Percentiles rank a stretch among this genome's conserved stretches.
These are phyloP conservation scores for Eupleurogrammus muticus DNA, from an alignment of 2,797 vertebrate species.

Conservation along the genomic window DNA sequence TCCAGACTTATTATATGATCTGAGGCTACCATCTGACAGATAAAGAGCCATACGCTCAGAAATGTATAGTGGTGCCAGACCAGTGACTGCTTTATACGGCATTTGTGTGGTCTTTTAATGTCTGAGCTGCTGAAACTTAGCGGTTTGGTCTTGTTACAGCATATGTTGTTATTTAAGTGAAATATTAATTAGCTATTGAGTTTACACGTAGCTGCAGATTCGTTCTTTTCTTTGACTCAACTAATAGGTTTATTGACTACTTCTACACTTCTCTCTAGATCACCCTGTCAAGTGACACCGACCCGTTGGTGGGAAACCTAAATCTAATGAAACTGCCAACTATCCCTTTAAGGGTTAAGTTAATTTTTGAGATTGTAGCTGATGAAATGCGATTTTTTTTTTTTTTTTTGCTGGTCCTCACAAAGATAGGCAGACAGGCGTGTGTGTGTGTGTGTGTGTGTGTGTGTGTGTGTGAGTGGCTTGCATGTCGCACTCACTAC, in stretches of 20 bases:
- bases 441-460: neutral
- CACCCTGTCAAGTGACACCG: neutral
- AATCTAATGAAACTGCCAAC: conserved; percentile 45
- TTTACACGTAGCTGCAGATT: conserved; percentile 7
- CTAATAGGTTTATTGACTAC: conserved; percentile 22
- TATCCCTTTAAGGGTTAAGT: conserved; percentile 35
- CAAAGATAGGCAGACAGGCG: conserved; percentile 17
- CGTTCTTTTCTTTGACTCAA: neutral
- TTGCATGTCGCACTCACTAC: conserved; percentile 40
- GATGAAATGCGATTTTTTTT: conserved; percentile 22
- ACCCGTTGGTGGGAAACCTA: conserved; percentile 22
- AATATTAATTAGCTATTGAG: conserved; percentile 19
- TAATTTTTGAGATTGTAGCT: conserved; percentile 16
- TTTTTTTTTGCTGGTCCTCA: conserved; percentile 25
- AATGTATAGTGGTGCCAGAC: conserved; percentile 29
- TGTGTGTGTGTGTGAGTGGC: conserved; percentile 21
- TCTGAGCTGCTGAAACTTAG: conserved; percentile 13
- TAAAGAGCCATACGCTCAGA: conserved; percentile 53
- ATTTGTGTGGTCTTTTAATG: conserved; percentile 34
- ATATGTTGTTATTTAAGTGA: neutral
- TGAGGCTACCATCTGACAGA: conserved; percentile 49
- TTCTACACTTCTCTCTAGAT: conserved; percentile 8
- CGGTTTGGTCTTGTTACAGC: conserved; percentile 9
- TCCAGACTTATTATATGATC: conserved; percentile 43
- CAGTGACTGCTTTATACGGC: conserved; percentile 44